Base-by-base conservation (phyloP, 2,888 invertebrate genomes). In the Heliconius charithonia region DNA sequence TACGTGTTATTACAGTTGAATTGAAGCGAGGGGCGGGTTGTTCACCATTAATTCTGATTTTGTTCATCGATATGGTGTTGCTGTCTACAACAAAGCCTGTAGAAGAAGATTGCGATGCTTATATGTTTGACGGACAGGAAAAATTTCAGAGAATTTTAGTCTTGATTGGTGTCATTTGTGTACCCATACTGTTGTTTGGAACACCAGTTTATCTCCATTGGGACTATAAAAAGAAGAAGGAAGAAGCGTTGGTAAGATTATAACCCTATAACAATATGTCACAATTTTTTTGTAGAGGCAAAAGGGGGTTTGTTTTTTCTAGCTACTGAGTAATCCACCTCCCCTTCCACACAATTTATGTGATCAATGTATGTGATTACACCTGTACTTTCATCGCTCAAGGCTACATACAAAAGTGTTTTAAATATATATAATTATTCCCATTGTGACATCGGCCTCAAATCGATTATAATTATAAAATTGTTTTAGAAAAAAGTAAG, bases 11-110 rank as follows among this genome's bases (percentile, higher is more conserved):
- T 81, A 12, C 82, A 92, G 92, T 27, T 22, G 81, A 87, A 32
- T 32, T 83, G 19, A 85, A 87, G n/a, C 79, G 75, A 25, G 80
- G 85, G 1, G 86, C 96, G 0, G 89, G 90, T 1, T 97, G 97
- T 85, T 97, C 98, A 0, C 98, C 98, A 0, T 96, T 97, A 69
- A 95, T 98, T 13, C 94, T 98, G 0, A 97, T 97, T 77, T 95
- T 97, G 25, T 97, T 97, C 82, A 98, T 97, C 86, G 97, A 97
- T 86, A 97, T 98, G 97, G 95, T 96, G 66, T 90, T 97, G 79
- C 86, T 96, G 82, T 93, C 94, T 22, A 83, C 85, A 4, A 85
- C 90, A 0, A 83, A 87, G 25, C 85, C 89, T 0, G 83, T 86
- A 0, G 85, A 84, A 0, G 85, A 88, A 0, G 87, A 87, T 0